Evolutionary conservation across 2,888 invertebrate genomes (phyloP), one percentile per base, ranked within the genome.

Genomic region (Alloplasta piceator): DNA sequence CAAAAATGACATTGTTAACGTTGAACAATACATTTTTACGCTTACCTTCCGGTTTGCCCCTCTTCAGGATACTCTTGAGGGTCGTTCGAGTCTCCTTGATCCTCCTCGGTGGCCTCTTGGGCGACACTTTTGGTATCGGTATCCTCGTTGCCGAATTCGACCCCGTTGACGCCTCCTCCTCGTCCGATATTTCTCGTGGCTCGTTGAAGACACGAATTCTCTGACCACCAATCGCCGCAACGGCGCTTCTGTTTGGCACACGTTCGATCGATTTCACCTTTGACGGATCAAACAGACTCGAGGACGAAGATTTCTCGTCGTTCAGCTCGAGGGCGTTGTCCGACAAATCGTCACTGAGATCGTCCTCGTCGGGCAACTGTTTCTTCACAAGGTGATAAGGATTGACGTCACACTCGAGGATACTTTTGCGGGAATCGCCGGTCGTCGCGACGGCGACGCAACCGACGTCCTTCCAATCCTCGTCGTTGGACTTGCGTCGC

Each of bases 401-500:
- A 92, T 97, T 97, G 52, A 97, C 96, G 90, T 96, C 95, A 92
- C 97, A 97, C 86, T 96, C 96, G 55, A 97, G 93, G 84, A 97
- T 97, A 14, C 97, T 97, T 84, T 94, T 95, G 36, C 90, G 81
- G 0, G 87, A 86, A 66, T 88, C 89, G 39, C 46, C 60, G 12
- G 60, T 41, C 7, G 74, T 58, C 38, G 74, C 46, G 41, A 14
- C 41, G 7, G 55, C 16, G 10, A 64, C 67, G 43, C 7, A 56
- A 14, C 16, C 64, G 26, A 55, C 36, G 10, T 87, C 86, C 12
- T 86, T 85, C 82, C 85, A 78, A 36, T 83, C 84, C 16, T 87
- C 78, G 3, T 82, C 80, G 26, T 26, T 26, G 46, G 64, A 10
- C 6, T 72, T 85, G 0, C 70, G 72, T 6, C 85, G 81, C 0